Evolutionary conservation across 2,888 invertebrate species (phyloP).

Genomic region (Petrolisthes cinctipes): DNA sequence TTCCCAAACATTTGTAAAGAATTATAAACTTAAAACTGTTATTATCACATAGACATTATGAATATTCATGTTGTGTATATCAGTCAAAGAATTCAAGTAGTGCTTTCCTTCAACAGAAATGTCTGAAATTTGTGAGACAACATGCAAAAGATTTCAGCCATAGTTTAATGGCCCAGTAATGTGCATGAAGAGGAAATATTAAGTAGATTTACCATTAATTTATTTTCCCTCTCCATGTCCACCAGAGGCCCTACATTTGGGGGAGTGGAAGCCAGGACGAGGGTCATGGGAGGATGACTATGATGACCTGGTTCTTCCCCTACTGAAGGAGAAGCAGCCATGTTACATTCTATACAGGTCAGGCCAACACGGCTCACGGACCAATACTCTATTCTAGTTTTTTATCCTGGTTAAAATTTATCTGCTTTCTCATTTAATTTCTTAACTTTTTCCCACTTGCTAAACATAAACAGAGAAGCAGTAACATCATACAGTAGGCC

Average conservation of each 20-base stretch:
- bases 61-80: no score
- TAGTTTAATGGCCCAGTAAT: no score
- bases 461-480: background rate
- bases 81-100: no score
- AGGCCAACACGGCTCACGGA: slow-evolving; percentile 12
- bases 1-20: no score
- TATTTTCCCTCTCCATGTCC: slow-evolving; percentile 67
- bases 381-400: no score
- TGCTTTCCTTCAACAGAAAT: no score
- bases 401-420: background rate
- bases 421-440: background rate
- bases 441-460: background rate
- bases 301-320: slow-evolving; percentile 79
- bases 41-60: no score
- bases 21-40: no score
- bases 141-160: no score
- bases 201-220: background rate
- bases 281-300: slow-evolving; percentile 89
- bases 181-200: background rate
- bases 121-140: no score
- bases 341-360: slow-evolving; percentile 91
- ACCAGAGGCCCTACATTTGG: slow-evolving; percentile 81
- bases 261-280: slow-evolving; percentile 77
- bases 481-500: no score
- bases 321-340: slow-evolving; percentile 85